Conservation (phyloP, 2,888 invertebrate genomes). For the Aricia artaxerxes region DNA sequence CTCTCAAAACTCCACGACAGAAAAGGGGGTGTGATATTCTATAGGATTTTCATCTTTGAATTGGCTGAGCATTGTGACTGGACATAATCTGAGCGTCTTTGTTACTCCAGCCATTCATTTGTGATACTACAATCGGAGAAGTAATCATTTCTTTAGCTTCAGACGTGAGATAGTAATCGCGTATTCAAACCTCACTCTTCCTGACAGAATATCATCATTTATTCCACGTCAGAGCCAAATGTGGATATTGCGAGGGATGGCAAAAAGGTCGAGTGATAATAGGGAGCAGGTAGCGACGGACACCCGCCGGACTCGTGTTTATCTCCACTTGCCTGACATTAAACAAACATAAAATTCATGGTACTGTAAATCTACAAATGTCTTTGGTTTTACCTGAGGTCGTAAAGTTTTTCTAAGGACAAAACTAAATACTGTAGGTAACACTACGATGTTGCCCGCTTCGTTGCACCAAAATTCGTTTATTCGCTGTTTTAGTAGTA, state of each 20-base stretch:
- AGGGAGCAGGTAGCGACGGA: slow-evolving; percentile 35
- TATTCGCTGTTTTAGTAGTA: too few species aligned
- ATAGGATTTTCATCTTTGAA: background rate
- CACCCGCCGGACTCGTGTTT: slow-evolving; percentile 24
- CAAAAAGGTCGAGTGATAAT: slow-evolving; percentile 51
- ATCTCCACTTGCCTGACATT: slow-evolving; percentile 18
- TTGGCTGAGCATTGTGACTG: slow-evolving; percentile 1
- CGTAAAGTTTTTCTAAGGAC: background rate
- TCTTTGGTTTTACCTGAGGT: slow-evolving; percentile 11
- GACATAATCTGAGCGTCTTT: slow-evolving; percentile 3
- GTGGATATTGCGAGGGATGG: slow-evolving; percentile 50
- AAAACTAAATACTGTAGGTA: background rate
- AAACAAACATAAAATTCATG: slow-evolving; percentile 11
- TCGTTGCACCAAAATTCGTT: background rate
- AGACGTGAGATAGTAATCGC: background rate
- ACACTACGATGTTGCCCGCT: background rate
- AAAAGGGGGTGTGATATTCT: background rate
- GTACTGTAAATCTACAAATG: background rate
- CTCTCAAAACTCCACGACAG: background rate
- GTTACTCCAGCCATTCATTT: slow-evolving; percentile 1
- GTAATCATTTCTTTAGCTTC: background rate
- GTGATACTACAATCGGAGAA: background rate
- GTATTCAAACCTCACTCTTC: slow-evolving; percentile 22
- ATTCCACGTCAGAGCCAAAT: slow-evolving; percentile 27
- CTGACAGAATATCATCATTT: slow-evolving; percentile 29